phyloP scores from a whole-genome alignment of 2,113 vertebrate species.

The Gulo gulo region DNA sequence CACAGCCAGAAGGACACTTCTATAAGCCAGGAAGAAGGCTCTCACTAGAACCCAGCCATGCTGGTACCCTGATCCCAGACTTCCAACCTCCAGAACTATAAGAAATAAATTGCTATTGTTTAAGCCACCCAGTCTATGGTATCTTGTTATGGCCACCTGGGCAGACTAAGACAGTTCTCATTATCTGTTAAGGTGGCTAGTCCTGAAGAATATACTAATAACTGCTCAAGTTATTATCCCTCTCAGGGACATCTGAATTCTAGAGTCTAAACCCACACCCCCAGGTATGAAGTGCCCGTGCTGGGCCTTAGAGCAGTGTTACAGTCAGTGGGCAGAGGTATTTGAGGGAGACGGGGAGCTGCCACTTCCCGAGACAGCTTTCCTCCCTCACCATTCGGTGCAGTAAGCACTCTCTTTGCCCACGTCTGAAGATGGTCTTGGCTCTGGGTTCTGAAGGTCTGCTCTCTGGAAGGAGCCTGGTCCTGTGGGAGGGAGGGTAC shows the following conservation, averaged over 20 bases:
- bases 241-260: background rate
- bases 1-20: background rate
- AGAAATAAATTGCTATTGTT: background rate
- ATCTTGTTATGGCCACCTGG: background rate
- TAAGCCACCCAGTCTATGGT: background rate
- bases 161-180: background rate
- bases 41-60: too few species aligned
- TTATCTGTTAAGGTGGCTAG: background rate
- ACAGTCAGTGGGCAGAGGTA: background rate
- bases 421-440: accelerated
- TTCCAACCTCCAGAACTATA: background rate
- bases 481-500: background rate
- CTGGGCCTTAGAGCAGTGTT: background rate
- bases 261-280: background rate
- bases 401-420: background rate
- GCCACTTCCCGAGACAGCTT: background rate
- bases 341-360: background rate
- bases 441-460: background rate
- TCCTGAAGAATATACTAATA: background rate
- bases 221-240: background rate
- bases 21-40: background rate
- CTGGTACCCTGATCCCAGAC: background rate
- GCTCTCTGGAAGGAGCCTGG: background rate
- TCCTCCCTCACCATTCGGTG: accelerated
- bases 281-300: background rate